Conservation (phyloP, 2,113 vertebrate species). For the Burhinus oedicnemus region DNA sequence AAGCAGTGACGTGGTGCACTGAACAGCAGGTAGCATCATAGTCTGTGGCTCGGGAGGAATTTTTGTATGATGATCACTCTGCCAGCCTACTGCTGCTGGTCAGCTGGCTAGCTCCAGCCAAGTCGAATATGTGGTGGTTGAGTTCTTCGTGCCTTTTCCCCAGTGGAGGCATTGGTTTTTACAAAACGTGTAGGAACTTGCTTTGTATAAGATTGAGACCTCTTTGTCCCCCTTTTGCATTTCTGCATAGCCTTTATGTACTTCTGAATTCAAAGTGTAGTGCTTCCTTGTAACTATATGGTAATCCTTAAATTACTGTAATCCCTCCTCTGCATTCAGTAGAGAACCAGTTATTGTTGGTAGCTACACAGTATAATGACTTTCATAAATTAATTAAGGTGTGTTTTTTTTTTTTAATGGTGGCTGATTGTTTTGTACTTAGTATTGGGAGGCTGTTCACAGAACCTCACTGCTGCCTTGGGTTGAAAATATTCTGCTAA, state of each 20-base stretch:
- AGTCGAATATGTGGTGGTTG: fast-evolving
- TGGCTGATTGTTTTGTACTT: conserved; percentile 29
- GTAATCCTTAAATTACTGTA: conserved; percentile 56
- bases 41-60: background rate
- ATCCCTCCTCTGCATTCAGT: conserved; percentile 36
- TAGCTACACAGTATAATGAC: conserved; percentile 18
- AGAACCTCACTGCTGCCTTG: background rate
- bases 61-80: background rate
- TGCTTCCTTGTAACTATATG: conserved; percentile 40
- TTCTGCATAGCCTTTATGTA: background rate
- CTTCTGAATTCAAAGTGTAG: conserved; percentile 44
- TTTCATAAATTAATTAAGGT: conserved; percentile 53
- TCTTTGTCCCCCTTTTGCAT: background rate
- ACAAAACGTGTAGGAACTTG: background rate
- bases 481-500: conserved; percentile 1
- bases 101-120: background rate
- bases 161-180: background rate
- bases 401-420: background rate
- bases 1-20: background rate
- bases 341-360: conserved; percentile 38
- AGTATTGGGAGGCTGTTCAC: background rate
- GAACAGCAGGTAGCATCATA: background rate
- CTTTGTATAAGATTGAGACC: background rate
- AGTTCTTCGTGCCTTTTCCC: background rate
- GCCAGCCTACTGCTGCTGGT: background rate